These are phyloP conservation scores for Xestia c-nigrum DNA, from an alignment of 2,888 invertebrate genomes.

Conservation along the genomic window DNA sequence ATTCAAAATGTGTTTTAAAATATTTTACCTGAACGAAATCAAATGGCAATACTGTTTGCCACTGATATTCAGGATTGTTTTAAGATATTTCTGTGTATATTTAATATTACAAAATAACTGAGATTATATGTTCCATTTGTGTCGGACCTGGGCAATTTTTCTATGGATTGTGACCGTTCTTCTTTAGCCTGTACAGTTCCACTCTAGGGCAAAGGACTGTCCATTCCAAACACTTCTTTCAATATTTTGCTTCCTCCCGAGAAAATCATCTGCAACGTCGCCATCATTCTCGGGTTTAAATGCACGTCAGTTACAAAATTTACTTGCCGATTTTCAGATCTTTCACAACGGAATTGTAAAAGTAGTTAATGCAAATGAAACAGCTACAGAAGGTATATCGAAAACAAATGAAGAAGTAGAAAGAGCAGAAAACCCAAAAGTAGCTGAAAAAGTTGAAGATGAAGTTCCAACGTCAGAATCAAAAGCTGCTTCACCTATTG, in stretches of 20 bases:
- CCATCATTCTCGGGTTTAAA: not conserved
- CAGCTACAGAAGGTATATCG: not conserved
- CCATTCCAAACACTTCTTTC: not conserved
- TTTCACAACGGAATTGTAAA: conserved; percentile 15
- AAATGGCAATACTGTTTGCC: no score
- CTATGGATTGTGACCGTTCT: no score
- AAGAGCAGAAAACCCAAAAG: not conserved
- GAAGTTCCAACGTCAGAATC: not conserved
- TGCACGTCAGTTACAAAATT: not conserved
- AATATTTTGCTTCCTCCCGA: not conserved
- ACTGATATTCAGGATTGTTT: no score
- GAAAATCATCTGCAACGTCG: not conserved
- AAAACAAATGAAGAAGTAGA: conserved; percentile 4
- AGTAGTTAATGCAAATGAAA: conserved; percentile 14
- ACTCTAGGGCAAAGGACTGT: no score
- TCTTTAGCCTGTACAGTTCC: no score
- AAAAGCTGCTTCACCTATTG: not conserved
- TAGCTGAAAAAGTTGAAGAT: not conserved
- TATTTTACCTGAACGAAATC: no score
- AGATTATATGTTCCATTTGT: no score
- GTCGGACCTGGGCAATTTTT: no score
- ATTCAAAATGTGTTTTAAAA: no score
- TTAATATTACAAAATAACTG: no score
- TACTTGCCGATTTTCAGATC: conserved; percentile 19
- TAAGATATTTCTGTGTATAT: no score